Conservation (phyloP, 2,797 vertebrate species). For the Rhynchotus rufescens region DNA sequence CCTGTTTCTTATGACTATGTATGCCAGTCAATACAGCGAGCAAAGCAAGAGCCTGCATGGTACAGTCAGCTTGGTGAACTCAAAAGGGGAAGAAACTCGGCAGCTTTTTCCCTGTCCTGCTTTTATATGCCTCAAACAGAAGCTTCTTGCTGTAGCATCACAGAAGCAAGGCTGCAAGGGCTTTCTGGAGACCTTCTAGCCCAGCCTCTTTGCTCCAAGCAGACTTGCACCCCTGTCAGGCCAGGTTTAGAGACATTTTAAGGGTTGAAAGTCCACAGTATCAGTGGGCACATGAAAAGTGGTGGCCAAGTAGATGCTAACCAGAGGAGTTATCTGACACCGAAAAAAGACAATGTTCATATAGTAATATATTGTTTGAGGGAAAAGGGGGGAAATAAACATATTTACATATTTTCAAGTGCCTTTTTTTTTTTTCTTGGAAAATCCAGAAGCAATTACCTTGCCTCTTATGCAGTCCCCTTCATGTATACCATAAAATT, state of each 20-base stretch:
- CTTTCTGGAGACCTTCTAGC: neutral
- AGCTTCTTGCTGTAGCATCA: neutral
- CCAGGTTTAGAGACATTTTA: too few species aligned
- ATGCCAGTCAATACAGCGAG: too few species aligned
- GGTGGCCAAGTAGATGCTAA: neutral
- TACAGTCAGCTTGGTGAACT: too few species aligned
- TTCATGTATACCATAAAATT: too few species aligned
- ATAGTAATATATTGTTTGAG: neutral
- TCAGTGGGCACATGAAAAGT: neutral
- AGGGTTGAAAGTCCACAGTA: too few species aligned
- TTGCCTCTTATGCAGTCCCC: conserved; percentile 5
- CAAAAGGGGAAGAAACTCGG: too few species aligned
- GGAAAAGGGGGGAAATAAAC: neutral
- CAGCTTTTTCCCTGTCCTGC: neutral
- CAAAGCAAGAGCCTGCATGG: too few species aligned
- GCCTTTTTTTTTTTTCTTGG: conserved; percentile 20
- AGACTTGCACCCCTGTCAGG: too few species aligned
- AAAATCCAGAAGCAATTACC: conserved; percentile 11
- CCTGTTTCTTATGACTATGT: too few species aligned
- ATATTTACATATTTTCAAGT: neutral
- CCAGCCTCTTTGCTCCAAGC: neutral
- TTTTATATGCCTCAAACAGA: neutral
- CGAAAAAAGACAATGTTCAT: neutral
- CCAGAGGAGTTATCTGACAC: neutral
- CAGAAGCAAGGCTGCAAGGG: neutral